phyloP scores from a whole-genome alignment of 2,113 vertebrate species.

The Pituophis catenifer region DNA sequence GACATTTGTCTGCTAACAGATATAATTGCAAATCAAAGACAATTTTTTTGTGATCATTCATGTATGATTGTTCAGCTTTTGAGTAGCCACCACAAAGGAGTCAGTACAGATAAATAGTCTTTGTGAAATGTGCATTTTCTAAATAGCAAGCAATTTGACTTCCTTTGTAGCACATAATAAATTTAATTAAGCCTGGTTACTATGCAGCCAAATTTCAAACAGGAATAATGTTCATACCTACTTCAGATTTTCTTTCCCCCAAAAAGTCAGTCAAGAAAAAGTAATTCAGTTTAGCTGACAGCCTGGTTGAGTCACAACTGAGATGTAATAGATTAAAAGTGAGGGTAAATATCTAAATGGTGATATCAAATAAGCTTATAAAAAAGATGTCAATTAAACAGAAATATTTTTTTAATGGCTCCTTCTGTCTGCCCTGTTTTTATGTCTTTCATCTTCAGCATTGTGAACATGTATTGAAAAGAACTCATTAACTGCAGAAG shows the following conservation, averaged over 20 bases:
- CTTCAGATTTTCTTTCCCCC: slow-evolving; percentile 14
- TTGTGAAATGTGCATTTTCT: slow-evolving; percentile 29
- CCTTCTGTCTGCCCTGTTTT: slow-evolving; percentile 45
- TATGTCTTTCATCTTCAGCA: slow-evolving; percentile 49
- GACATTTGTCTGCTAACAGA: background rate
- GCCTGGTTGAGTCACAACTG: slow-evolving; percentile 15
- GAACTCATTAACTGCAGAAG: slow-evolving; percentile 47
- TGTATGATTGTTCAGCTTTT: background rate
- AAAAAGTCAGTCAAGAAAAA: slow-evolving; percentile 33
- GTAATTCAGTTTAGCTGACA: slow-evolving; percentile 37
- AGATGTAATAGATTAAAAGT: slow-evolving; percentile 31
- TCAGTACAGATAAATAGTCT: background rate
- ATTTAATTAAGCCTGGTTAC: background rate
- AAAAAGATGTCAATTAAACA: slow-evolving; percentile 39
- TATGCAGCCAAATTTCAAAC: slow-evolving; percentile 47
- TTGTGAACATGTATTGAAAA: slow-evolving; percentile 42
- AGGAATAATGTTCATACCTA: slow-evolving; percentile 37
- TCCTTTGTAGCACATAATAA: slow-evolving; percentile 40
- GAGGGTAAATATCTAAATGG: slow-evolving; percentile 35
- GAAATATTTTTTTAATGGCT: background rate
- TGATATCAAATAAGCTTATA: slow-evolving; percentile 5
- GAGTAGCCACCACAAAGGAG: background rate
- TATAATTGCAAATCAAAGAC: background rate
- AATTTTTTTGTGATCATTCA: background rate
- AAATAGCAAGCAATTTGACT: slow-evolving; percentile 45